Percentiles rank a stretch among this genome's conserved stretches.
Conservation (phyloP, 2,797 vertebrate species). For the Melanotaenia boesemani region DNA sequence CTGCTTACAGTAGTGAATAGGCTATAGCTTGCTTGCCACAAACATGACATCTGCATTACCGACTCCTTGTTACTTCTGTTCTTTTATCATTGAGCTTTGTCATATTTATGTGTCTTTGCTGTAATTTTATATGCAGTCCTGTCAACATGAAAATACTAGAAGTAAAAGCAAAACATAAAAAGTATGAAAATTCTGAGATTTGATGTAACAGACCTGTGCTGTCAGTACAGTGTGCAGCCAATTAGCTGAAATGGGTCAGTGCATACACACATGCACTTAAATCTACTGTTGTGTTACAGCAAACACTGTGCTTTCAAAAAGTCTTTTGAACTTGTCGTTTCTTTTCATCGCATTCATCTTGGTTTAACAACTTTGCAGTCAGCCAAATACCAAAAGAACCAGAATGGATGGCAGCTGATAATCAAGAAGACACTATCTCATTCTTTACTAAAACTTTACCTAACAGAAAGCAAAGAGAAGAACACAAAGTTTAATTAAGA, state of each 20-base stretch:
- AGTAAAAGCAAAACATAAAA: neutral
- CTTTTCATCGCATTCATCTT: neutral
- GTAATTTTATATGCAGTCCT: neutral
- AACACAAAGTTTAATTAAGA: constrained; percentile 2
- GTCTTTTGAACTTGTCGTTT: neutral
- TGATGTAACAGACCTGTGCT: neutral
- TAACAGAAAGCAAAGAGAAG: neutral
- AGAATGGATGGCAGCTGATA: neutral
- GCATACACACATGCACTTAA: neutral
- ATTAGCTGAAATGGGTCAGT: neutral
- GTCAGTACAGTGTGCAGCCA: neutral
- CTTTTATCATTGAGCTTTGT: too few species aligned
- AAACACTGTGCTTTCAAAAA: neutral
- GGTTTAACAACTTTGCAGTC: constrained; percentile 6
- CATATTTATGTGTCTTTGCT: neutral
- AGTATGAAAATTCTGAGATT: neutral
- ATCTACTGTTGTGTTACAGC: neutral
- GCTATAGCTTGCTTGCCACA: too few species aligned
- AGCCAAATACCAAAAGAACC: neutral
- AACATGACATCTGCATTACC: too few species aligned
- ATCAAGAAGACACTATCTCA: neutral
- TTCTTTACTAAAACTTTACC: neutral
- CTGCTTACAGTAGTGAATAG: neutral
- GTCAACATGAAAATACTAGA: neutral
- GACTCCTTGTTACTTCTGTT: too few species aligned